phyloP scores from a whole-genome alignment of 2,113 vertebrate genomes.

The Labeo catla region DNA sequence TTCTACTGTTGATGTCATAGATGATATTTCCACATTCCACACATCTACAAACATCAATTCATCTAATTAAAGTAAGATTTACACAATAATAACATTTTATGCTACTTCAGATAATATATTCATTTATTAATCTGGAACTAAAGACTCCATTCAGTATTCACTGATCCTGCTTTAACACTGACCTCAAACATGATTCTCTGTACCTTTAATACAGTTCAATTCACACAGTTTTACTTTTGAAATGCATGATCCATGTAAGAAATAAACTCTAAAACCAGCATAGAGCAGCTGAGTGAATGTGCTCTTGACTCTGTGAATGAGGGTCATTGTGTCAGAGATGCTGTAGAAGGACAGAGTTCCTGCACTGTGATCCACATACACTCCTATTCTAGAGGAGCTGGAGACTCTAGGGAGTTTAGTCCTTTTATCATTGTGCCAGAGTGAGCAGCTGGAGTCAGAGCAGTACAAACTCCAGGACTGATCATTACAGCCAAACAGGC shows the following conservation, averaged over 20 bases:
- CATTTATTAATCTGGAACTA: neutral
- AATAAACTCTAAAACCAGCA: neutral
- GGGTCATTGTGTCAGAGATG: too few species aligned
- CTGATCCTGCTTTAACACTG: neutral
- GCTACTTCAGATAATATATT: neutral
- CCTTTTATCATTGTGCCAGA: neutral
- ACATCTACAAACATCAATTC: neutral
- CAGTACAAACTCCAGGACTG: neutral
- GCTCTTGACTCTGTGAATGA: too few species aligned
- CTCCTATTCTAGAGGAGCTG: conserved; percentile 3
- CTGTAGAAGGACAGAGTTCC: too few species aligned
- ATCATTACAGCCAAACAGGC: too few species aligned
- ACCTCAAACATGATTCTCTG: neutral
- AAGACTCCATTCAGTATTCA: neutral
- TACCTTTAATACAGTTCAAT: neutral
- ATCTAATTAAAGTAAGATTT: neutral
- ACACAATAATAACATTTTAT: neutral
- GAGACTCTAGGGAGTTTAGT: neutral
- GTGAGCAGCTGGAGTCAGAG: neutral
- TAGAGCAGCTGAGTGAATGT: conserved; percentile 8
- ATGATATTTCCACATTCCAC: neutral
- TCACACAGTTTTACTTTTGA: neutral
- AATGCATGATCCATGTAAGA: neutral
- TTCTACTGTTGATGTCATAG: neutral
- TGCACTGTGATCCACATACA: neutral